Evolutionary conservation across 2,797 vertebrate species (phyloP).

Genomic region (Etheostoma perlongum): DNA sequence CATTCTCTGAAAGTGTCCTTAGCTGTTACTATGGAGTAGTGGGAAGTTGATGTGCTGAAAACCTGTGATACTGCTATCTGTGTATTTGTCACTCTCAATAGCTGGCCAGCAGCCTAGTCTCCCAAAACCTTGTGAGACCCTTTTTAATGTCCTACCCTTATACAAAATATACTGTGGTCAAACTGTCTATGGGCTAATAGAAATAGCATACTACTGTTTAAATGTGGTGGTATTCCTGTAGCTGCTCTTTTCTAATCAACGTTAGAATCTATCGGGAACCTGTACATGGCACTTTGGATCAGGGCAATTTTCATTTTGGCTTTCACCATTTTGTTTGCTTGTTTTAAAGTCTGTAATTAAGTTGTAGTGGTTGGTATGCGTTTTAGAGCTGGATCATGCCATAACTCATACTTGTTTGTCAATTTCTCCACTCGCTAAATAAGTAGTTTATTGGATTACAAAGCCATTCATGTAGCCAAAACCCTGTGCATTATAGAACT

Average conservation of each 20-base stretch:
- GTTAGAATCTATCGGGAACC: slow-evolving; percentile 62
- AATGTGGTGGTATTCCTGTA: slow-evolving; percentile 41
- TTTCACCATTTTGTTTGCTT: slow-evolving; percentile 49
- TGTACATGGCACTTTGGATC: slow-evolving; percentile 62
- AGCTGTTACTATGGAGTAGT: neutral
- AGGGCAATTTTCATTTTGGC: slow-evolving; percentile 46
- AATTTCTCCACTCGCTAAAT: slow-evolving; percentile 6
- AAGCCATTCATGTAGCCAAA: slow-evolving; percentile 26
- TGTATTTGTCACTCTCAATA: neutral
- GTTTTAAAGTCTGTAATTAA: slow-evolving; percentile 51
- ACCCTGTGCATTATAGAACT: slow-evolving; percentile 23
- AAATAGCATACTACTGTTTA: slow-evolving; percentile 43
- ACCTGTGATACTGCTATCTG: neutral
- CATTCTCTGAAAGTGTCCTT: neutral
- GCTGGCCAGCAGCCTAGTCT: neutral
- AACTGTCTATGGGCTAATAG: neutral
- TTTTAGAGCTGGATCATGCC: slow-evolving; percentile 25
- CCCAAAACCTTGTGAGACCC: neutral
- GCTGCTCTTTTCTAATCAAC: slow-evolving; percentile 68
- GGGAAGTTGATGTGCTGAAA: neutral
- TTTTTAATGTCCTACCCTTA: neutral
- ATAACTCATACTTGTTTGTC: neutral
- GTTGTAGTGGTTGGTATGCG: slow-evolving; percentile 12
- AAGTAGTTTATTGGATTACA: slow-evolving; percentile 2
- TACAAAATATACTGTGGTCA: neutral